Evolutionary conservation across 2,888 invertebrate species (phyloP), one percentile per base, ranked within the genome.

Genomic region (Plutella xylostella): DNA sequence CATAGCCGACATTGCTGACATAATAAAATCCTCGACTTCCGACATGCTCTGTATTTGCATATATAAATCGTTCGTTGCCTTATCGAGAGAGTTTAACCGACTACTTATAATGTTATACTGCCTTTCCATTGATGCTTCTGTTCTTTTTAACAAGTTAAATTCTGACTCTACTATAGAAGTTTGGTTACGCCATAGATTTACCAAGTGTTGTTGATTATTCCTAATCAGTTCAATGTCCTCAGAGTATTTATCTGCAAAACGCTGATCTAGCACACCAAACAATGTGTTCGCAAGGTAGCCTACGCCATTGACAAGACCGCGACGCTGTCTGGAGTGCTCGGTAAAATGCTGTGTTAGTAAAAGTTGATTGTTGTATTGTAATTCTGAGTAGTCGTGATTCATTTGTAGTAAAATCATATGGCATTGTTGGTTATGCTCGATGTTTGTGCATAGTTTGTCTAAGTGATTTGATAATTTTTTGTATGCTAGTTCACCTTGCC

Each of bases 251-350:
- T 48, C 47, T 4, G 49, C 48, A 38, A 49, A 51, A 17, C 33
- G 28, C 30, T 47, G 46, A 37, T 51, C 49, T n/a, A 51, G 35
- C 43, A 52, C 49, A 9, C 50, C 49, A 40, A 52, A 54, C 18
- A 52, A 30, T 1, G 34, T 35, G 20, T 49, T 42, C 11, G 52
- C 54, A 5, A 51, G 31, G 19, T 46, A 35, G 17, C 51, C 50
- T 39, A 50, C 37, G 11, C 43, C 49, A 22, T 51, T 49, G 35
- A 52, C 44, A 17, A 51, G 35, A 7, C 49, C 48, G 17, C 42
- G 48, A 14, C 45, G 45, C 9, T n/a, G 42, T 6, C 33, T 33
- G 33, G 33, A 6, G 33, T 33, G n/a, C n/a, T 4, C 33, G 33
- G 4, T 33, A n/a, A 14, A 4, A 33, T 33, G 33, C 7, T 6